These are phyloP conservation scores for Cosmopolites sordidus DNA, from an alignment of 2,888 invertebrate species.

Conservation along the genomic window DNA sequence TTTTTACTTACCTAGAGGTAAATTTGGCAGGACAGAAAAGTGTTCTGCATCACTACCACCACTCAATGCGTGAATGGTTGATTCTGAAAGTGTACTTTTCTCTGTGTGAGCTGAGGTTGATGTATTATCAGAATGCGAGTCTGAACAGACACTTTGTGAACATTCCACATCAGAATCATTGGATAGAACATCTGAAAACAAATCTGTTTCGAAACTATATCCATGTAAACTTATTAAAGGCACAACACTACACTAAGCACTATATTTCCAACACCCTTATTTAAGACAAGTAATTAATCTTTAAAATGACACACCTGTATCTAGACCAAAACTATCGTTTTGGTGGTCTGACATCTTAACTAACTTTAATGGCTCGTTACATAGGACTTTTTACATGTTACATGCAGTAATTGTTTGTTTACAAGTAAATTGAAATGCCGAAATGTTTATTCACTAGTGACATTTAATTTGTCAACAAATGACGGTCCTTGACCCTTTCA, in stretches of 20 bases:
- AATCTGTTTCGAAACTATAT: not conserved
- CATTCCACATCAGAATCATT: constrained; percentile 47
- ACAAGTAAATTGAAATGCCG: constrained; percentile 1
- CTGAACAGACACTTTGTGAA: constrained; percentile 47
- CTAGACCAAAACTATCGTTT: constrained; percentile 13
- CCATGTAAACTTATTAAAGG: not conserved
- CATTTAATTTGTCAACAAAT: constrained; percentile 11
- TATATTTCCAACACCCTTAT: not conserved
- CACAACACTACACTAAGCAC: not conserved
- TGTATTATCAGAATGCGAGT: constrained; percentile 47
- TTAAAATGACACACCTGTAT: constrained; percentile 10
- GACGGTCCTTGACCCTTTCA: constrained; percentile 6
- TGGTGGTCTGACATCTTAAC: constrained; percentile 20
- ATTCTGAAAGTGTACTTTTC: constrained; percentile 41
- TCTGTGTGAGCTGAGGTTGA: constrained; percentile 45
- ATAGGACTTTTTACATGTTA: constrained; percentile 12
- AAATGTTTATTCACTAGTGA: constrained; percentile 6
- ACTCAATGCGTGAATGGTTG: constrained; percentile 41
- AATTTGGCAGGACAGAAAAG: constrained; percentile 26
- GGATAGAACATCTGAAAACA: constrained; percentile 31
- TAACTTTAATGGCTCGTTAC: not conserved
- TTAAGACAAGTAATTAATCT: not conserved
- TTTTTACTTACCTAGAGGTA: constrained; percentile 29
- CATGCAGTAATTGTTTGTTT: constrained; percentile 4
- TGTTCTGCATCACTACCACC: constrained; percentile 34